phyloP scores from a whole-genome alignment of 2,797 vertebrate genomes.

The Lutjanus campechanus region DNA sequence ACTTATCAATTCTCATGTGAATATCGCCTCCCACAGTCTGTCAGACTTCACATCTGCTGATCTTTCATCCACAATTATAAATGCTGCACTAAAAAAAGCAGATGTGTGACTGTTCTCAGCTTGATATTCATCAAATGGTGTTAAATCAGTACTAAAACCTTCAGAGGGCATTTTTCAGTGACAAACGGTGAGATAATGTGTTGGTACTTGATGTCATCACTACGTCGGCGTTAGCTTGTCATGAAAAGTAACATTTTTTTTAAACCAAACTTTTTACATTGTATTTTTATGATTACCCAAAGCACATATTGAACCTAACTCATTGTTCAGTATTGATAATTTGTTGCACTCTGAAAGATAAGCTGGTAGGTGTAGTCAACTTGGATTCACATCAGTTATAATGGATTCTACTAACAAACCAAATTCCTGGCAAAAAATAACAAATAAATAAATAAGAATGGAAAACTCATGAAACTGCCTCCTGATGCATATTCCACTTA shows the following conservation, averaged over 20 bases:
- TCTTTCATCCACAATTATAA: neutral
- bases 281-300: neutral
- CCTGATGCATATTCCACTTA: neutral
- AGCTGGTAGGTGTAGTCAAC: neutral
- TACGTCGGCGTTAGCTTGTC: neutral
- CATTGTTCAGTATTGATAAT: neutral
- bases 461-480: neutral
- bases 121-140: neutral
- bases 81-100: neutral
- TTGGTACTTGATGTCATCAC: neutral
- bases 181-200: neutral
- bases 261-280: conserved; percentile 1
- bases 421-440: neutral
- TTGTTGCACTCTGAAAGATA: neutral
- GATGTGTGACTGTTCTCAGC: neutral
- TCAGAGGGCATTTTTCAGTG: neutral
- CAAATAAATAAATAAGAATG: neutral
- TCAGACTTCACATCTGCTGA: conserved; percentile 1
- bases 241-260: neutral
- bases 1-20: neutral
- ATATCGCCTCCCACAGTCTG: neutral
- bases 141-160: neutral
- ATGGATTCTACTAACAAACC: neutral
- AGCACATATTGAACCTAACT: neutral
- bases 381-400: neutral